Evolutionary conservation across 2,113 vertebrate species (phyloP).

Genomic region (Hypocryptadius cinnamomeus): DNA sequence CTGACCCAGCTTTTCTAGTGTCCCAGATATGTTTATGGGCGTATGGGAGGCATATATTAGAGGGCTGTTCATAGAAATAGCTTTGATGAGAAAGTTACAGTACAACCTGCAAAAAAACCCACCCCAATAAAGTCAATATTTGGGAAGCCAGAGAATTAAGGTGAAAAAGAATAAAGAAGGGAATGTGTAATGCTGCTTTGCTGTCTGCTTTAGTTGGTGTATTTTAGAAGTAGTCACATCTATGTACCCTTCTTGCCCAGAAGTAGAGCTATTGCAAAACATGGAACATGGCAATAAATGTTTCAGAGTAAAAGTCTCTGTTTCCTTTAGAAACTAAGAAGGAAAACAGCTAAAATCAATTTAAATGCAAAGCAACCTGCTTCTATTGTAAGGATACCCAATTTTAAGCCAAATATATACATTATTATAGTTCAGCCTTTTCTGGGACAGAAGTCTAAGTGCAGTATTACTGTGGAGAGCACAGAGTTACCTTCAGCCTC

Average conservation of each 20-base stretch:
- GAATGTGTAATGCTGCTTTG: neutral
- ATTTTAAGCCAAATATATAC: neutral
- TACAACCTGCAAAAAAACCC: neutral
- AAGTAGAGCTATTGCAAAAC: neutral
- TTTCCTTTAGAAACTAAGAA: neutral
- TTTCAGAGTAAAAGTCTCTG: neutral
- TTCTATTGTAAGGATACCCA: neutral
- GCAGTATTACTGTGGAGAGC: neutral
- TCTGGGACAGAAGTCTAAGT: neutral
- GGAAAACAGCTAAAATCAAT: neutral
- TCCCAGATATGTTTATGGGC: neutral
- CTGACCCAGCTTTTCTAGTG: neutral
- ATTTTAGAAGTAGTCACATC: neutral
- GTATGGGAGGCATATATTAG: neutral
- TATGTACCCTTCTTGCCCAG: neutral
- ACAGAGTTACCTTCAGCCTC: neutral
- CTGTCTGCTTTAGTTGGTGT: neutral
- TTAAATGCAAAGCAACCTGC: neutral
- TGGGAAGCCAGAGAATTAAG: neutral
- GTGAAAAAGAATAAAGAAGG: neutral
- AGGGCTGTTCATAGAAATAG: neutral
- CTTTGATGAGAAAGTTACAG: neutral
- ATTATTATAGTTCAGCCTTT: neutral
- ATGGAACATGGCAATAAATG: neutral
- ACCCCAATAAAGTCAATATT: neutral